These are phyloP conservation scores for Scaptomyza reducta DNA, from an alignment of 2,888 invertebrate species.

Conservation along the genomic window DNA sequence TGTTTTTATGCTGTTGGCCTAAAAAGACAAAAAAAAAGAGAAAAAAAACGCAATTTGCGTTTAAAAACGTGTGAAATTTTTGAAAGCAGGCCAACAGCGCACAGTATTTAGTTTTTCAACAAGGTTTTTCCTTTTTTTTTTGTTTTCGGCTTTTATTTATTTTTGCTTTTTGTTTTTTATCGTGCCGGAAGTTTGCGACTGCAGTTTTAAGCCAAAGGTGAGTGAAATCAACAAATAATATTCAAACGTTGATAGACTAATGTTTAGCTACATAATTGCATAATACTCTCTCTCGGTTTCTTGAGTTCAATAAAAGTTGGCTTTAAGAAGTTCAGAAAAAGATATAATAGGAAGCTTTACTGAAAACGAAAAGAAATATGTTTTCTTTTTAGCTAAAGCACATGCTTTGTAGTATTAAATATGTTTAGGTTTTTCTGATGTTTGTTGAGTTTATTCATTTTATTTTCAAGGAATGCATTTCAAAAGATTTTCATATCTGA, in stretches of 20 bases:
- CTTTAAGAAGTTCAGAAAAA: too few species aligned
- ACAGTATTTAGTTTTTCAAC: conserved; percentile 30
- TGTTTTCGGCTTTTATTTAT: conserved; percentile 16
- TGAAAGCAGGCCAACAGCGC: conserved; percentile 54
- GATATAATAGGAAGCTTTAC: too few species aligned
- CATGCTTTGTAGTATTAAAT: too few species aligned
- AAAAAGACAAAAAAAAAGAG: conserved; percentile 36
- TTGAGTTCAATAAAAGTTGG: too few species aligned
- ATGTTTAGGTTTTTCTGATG: too few species aligned
- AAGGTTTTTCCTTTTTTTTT: conserved; percentile 34
- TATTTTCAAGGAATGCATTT: too few species aligned
- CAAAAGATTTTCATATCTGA: too few species aligned
- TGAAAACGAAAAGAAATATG: too few species aligned
- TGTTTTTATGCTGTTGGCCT: conserved; percentile 34
- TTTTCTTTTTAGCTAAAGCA: too few species aligned
- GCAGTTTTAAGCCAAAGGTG: conserved; percentile 56
- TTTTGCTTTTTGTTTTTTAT: conserved; percentile 24
- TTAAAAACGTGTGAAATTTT: conserved; percentile 73
- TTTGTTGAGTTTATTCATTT: too few species aligned
- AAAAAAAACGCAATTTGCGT: conserved; percentile 64
- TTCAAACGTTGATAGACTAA: not conserved
- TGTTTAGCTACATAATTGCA: too few species aligned
- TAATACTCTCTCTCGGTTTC: too few species aligned
- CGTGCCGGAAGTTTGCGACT: conserved; percentile 54
- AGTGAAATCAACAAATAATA: conserved; percentile 41